Base-by-base conservation (phyloP, 2,888 invertebrate species). In the Esperia sulphurella region DNA sequence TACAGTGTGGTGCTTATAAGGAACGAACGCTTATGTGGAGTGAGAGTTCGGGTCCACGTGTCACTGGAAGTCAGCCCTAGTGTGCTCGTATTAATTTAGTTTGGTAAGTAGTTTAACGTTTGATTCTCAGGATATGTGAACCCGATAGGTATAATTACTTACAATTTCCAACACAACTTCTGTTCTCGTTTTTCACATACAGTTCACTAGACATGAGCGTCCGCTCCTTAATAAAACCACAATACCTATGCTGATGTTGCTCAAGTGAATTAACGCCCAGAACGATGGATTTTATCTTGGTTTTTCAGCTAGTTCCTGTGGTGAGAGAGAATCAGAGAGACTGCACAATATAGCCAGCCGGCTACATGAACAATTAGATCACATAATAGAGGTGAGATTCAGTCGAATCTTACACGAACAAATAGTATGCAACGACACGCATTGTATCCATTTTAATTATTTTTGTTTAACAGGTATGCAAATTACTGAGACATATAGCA, bases 321-420 rank as follows among this genome's bases (percentile, higher is more conserved):
- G 94, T 79, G 89, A 89, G 87, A 89, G 89, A 87, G 89, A 89
- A 90, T 93, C 95, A 68, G 97, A 97, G 79, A 93, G 96, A 80
- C 94, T 99, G 68, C 97, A 98, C 82, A 97, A 96, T 83, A 95
- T 95, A 81, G 95, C 97, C 68, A 96, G 97, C 88, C 95, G 95
- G 84, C 98, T 99, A 83, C 95, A 97, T 79, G 98, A 99, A 86
- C 97, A 98, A 86, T 95, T 98, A 77, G 99, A 99, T 88, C 99
- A 99, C 85, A 95, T 99, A 75, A 95, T 98, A 83, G 99, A 99
- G 93, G 98, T 98, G 72, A 67, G 68, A n/a, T 5, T 14, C 45
- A 35, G 21, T 10, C 5, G 12, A 38, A 9, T 39, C 8, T 21
- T 21, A 21, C 21, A 3, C 21, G 21, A 21, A 21, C 21, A 21